Evolutionary conservation across 1,140 invertebrate genomes (phyloP).

Genomic region (Platorchestia sp.): DNA sequence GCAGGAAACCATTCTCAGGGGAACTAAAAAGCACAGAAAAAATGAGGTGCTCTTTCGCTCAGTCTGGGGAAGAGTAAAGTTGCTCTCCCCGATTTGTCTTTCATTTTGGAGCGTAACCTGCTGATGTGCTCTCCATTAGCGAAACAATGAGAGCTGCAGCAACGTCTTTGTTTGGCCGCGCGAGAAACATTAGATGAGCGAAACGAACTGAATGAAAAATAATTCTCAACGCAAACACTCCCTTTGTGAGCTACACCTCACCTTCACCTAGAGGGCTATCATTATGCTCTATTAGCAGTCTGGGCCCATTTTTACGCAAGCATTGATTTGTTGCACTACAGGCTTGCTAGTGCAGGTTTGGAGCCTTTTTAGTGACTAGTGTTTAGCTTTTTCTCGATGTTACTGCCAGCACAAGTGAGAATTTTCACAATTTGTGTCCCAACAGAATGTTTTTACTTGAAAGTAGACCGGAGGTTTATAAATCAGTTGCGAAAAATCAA

Average conservation of each 20-base stretch:
- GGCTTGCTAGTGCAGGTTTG: neutral
- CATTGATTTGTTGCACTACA: neutral
- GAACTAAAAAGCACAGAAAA: neutral
- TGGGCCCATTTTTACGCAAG: neutral
- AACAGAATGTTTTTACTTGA: too few species aligned
- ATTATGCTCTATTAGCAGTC: neutral
- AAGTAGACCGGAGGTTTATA: too few species aligned
- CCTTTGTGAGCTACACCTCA: neutral
- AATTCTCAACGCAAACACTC: neutral
- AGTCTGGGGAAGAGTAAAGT: neutral
- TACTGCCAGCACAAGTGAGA: too few species aligned
- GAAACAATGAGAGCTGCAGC: neutral
- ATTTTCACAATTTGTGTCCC: too few species aligned
- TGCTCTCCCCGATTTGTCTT: neutral
- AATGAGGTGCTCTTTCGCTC: neutral
- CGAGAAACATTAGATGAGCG: neutral
- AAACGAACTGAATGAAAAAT: neutral
- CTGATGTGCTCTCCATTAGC: neutral
- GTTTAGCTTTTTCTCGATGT: neutral
- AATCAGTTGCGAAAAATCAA: too few species aligned
- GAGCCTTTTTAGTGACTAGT: neutral
- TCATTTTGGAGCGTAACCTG: neutral
- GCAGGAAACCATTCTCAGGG: neutral
- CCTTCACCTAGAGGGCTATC: neutral
- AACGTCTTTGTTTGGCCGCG: neutral